Evolutionary conservation across 2,113 vertebrate species (phyloP), one percentile per base, ranked within the genome.

Genomic region (Strigops habroptila): DNA sequence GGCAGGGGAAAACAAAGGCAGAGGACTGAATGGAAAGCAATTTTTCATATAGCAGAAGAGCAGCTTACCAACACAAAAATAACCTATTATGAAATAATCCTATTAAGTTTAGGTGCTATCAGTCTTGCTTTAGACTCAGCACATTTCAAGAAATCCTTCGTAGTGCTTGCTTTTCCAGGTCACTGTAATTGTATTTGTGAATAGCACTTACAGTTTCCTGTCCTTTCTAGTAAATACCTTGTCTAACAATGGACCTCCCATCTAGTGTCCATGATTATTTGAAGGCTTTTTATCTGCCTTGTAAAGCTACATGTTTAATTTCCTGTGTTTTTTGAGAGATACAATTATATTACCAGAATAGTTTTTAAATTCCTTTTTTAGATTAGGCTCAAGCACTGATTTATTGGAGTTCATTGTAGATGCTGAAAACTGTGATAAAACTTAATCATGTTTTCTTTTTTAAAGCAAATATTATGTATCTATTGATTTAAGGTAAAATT

Each of bases 271-370:
- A 0, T 86, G 68, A 90, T 94, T 94, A 67, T 77, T 63, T 91
- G 35, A 88, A 84, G 86, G 79, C 18, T 70, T 95, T 77, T 86
- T 52, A 82, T 76, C 69, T 39, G 55, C 82, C 51, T 90, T 52
- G 33, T 91, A 91, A 94, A 91, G 57, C 75, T 89, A 63, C 37
- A 14, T 81, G 88, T 95, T 90, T 91, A 74, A 82, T 95, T 95
- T 94, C 67, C 39, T n/a, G 18, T 92, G 83, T 11, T 49, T 83
- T 78, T 68, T 88, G 59, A 71, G 69, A 95, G 46, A 89, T 43
- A 43, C 41, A 46, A 69, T 97, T 95, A 51, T 2, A 18, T 75
- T 64, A 43, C 67, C 51, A 81, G 28, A 80, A 82, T 59, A 67
- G 35, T 43, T 94, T 77, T 85, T 8, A 6, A 69, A 77, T 59